A percentile compares a stretch with the other conserved stretches of the same genome.
Evolutionary conservation across 2,113 vertebrate genomes (phyloP).

Genomic region (Mohoua ochrocephala): DNA sequence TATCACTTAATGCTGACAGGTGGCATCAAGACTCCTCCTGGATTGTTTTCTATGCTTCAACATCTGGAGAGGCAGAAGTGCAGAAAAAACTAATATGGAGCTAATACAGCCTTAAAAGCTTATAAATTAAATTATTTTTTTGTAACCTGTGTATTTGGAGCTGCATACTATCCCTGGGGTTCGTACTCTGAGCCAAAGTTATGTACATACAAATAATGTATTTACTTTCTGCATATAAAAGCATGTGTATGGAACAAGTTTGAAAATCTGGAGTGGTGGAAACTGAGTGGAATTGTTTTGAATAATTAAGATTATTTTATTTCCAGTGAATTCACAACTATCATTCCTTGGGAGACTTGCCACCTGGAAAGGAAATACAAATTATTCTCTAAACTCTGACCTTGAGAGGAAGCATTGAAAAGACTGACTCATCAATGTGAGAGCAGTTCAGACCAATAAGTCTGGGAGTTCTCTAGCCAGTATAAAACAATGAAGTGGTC

Average conservation of each 20-base stretch:
- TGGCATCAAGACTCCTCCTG: not conserved
- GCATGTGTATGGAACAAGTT: not conserved
- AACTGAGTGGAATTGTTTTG: not conserved
- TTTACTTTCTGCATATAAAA: not conserved
- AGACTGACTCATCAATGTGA: not conserved
- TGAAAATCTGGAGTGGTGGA: not conserved
- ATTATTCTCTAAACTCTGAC: not conserved
- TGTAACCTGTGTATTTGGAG: not conserved
- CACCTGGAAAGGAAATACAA: not conserved
- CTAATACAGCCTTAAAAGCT: not conserved
- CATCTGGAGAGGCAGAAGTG: not conserved
- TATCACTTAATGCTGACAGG: not conserved
- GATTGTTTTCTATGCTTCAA: not conserved
- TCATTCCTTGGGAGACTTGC: not conserved
- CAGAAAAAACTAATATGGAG: not conserved
- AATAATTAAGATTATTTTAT: constrained; percentile 6
- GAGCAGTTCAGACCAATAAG: not conserved
- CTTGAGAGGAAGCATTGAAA: not conserved
- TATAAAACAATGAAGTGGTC: not conserved
- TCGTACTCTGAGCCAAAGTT: not conserved
- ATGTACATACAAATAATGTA: not conserved
- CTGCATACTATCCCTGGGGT: not conserved
- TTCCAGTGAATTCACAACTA: not conserved
- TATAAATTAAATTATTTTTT: not conserved
- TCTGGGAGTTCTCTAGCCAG: not conserved